phyloP scores from a whole-genome alignment of 2,113 vertebrate species.

The Apus apus region DNA sequence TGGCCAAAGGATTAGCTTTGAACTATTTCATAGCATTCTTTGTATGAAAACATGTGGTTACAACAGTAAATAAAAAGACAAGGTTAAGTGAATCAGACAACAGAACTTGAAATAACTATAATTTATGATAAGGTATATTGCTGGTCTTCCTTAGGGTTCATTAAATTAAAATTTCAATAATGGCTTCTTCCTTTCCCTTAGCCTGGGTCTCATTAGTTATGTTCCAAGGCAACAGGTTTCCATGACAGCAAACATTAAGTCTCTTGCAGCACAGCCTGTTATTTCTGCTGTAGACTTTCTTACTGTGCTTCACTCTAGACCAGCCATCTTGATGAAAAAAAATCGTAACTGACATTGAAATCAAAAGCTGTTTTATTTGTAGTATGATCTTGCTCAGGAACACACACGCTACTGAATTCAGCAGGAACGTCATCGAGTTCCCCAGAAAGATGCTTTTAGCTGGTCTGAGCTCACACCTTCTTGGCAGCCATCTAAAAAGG shows the following conservation, averaged over 20 bases:
- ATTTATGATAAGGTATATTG: not conserved
- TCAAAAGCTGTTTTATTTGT: not conserved
- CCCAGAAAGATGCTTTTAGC: not conserved
- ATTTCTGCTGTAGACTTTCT: constrained; percentile 12
- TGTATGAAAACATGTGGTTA: not conserved
- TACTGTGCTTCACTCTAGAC: not conserved
- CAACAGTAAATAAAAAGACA: not conserved
- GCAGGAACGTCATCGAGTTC: not conserved
- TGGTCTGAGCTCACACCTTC: not conserved
- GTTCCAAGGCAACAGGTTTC: constrained; percentile 68
- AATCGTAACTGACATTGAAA: not conserved
- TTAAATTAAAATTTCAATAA: constrained; percentile 14
- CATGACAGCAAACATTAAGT: constrained; percentile 69
- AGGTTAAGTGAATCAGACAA: not conserved
- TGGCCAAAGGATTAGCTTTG: not conserved
- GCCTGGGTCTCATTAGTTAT: constrained; percentile 49
- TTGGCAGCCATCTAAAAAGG: not conserved
- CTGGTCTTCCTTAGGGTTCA: not conserved
- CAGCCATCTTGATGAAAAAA: not conserved
- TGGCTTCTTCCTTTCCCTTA: constrained; percentile 12
- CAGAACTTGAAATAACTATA: not conserved
- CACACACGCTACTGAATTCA: accelerated
- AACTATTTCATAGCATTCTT: not conserved
- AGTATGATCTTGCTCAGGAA: not conserved
- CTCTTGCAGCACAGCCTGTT: constrained; percentile 17